phyloP scores from a whole-genome alignment of 2,797 vertebrate genomes.

The Aphelocoma californica region DNA sequence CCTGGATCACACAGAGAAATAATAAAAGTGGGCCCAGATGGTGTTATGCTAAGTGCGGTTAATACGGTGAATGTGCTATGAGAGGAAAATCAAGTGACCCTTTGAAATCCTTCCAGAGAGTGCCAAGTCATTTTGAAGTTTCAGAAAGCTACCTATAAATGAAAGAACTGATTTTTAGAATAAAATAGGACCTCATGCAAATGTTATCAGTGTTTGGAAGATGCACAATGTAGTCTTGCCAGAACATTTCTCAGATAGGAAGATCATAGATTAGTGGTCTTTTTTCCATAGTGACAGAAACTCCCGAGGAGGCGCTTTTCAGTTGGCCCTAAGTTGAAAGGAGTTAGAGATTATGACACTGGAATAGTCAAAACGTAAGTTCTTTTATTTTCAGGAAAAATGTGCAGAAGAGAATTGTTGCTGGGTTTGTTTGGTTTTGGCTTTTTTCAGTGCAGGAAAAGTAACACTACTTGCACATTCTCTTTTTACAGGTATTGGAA shows the following conservation, averaged over 20 bases:
- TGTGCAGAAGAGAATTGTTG: neutral
- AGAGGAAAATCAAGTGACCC: slow-evolving; percentile 21
- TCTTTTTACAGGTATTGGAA: neutral
- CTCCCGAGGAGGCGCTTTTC: neutral
- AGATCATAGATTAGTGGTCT: neutral
- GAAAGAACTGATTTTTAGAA: slow-evolving; percentile 16
- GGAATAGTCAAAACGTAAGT: neutral
- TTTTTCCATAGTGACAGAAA: neutral
- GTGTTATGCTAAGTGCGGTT: slow-evolving; percentile 15
- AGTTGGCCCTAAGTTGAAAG: neutral
- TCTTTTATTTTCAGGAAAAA: neutral
- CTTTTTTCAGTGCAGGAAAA: neutral
- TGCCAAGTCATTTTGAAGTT: slow-evolving; percentile 45
- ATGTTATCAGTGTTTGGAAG: neutral
- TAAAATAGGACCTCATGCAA: neutral
- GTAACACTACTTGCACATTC: neutral
- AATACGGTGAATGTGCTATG: slow-evolving; percentile 2
- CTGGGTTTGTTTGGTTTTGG: neutral
- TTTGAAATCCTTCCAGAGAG: slow-evolving; percentile 36
- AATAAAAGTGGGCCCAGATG: slow-evolving; percentile 18
- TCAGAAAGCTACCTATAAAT: neutral
- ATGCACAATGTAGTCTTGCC: neutral
- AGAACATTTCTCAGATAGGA: neutral
- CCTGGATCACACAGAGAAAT: slow-evolving; percentile 28
- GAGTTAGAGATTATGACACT: neutral